Evolutionary conservation across 1,140 invertebrate genomes (phyloP), one percentile per base, ranked within the genome.

Genomic region (Pomacea maculata): DNA sequence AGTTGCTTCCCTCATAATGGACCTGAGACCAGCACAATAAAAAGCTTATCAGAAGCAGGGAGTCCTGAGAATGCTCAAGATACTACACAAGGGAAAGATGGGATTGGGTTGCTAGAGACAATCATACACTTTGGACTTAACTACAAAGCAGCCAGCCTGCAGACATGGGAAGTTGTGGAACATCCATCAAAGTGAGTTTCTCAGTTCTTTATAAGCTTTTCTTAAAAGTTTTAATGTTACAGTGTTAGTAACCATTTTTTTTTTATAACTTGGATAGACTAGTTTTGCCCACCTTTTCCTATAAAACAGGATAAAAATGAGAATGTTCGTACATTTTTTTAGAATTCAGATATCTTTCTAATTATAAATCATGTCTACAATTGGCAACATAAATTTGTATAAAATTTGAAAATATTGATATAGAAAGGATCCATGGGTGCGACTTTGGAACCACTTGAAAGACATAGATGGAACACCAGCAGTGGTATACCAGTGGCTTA

Each of bases 401-500:
- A 4, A 45, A 45, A 61, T 61, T 61, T 11, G 4, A 14, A 14
- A 61, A 14, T 61, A 61, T 2, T 61, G 15, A 61, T 14, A 61
- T 72, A 83, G 82, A 55, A 83, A 79, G 57, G 82, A 83, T 19
- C 80, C 82, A 8, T 68, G 74, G 21, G 82, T 83, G 21, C 29
- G 54, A 15, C 65, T 81, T 65, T 84, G 83, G 83, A 54, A 61
- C 61, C 80, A 82, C 10, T 75, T 89, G 5, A 75, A 84, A 45
- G 85, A 86, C 70, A 52, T 84, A 19, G 83, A 86, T 45, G 83
- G 84, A 15, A 85, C 84, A 7, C 81, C 84, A 68, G 86, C 87
- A 21, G 71, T 88, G 9, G 71, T 79, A 1, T 88, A 87, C 75
- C 80, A 83, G 67, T 90, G 88, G 88, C 75, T 80, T 11, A 81